phyloP scores from a whole-genome alignment of 2,888 invertebrate species.

The Cryptosula pallasiana region DNA sequence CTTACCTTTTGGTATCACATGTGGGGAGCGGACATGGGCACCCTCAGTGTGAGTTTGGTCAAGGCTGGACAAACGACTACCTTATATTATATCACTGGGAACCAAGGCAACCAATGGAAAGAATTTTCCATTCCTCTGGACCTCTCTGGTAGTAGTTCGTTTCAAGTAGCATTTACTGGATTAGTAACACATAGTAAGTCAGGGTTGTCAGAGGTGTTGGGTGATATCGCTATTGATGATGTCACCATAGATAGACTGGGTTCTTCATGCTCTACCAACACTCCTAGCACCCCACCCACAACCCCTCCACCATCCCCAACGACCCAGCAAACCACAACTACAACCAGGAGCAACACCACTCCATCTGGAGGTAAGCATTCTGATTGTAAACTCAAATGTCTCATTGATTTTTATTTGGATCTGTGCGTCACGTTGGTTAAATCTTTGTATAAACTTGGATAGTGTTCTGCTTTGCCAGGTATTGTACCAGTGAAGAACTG shows the following conservation, averaged over 20 bases:
- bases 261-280: not conserved
- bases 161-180: not conserved
- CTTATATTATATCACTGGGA: not conserved
- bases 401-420: too few relatives aligned
- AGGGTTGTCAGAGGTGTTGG: not conserved
- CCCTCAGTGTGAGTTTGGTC: not conserved
- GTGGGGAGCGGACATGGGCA: constrained; percentile 15
- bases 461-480: too few relatives aligned
- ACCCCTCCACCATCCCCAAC: not conserved
- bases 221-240: constrained; percentile 23
- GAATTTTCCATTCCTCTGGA: not conserved
- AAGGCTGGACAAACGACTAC: not conserved
- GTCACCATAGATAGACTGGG: not conserved
- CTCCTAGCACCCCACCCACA: not conserved
- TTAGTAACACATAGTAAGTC: not conserved
- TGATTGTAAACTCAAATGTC: too few relatives aligned
- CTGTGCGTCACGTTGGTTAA: too few relatives aligned
- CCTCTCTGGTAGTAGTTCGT: not conserved
- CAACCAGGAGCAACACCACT: not conserved
- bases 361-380: not conserved
- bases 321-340: not conserved
- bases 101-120: constrained; percentile 7
- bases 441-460: too few relatives aligned
- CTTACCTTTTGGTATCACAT: constrained; percentile 18
- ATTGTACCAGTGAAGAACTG: not conserved